phyloP scores from a whole-genome alignment of 2,888 invertebrate species.

The Spilosoma lubricipeda region DNA sequence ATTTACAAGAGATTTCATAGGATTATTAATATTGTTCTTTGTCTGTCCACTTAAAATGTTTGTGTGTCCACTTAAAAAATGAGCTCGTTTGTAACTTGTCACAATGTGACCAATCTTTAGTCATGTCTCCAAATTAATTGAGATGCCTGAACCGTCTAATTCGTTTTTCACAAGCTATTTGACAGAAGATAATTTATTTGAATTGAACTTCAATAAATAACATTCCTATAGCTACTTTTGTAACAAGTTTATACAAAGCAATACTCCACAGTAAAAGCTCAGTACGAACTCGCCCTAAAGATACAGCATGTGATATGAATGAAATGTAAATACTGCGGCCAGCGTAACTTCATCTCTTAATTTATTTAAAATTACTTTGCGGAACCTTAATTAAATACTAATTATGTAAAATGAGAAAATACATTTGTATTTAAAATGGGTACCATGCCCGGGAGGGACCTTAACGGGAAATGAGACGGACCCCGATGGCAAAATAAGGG shows the following conservation, averaged over 20 bases:
- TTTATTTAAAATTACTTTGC: slow-evolving; percentile 23
- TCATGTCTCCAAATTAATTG: too few species aligned
- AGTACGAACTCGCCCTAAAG: slow-evolving; percentile 6
- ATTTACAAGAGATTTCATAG: too few species aligned
- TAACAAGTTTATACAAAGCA: neutral
- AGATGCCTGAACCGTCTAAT: neutral
- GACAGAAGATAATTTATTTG: neutral
- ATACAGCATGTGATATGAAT: slow-evolving; percentile 15
- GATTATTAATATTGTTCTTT: too few species aligned
- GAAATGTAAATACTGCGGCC: slow-evolving; percentile 15
- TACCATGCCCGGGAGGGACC: neutral
- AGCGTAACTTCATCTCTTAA: slow-evolving; percentile 14
- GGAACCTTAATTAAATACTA: slow-evolving; percentile 18
- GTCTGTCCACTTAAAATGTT: too few species aligned
- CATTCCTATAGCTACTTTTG: neutral
- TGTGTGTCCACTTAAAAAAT: too few species aligned
- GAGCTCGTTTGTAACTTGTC: too few species aligned
- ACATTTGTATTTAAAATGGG: slow-evolving; percentile 14
- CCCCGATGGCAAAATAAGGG: slow-evolving; percentile 6
- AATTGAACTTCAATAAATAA: neutral
- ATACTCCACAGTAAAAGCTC: neutral
- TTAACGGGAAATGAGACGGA: neutral
- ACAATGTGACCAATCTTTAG: too few species aligned
- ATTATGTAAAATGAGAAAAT: slow-evolving; percentile 13
- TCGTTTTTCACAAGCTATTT: neutral